phyloP scores from a whole-genome alignment of 1,140 invertebrate genomes.

The Trissolcus basalis region DNA sequence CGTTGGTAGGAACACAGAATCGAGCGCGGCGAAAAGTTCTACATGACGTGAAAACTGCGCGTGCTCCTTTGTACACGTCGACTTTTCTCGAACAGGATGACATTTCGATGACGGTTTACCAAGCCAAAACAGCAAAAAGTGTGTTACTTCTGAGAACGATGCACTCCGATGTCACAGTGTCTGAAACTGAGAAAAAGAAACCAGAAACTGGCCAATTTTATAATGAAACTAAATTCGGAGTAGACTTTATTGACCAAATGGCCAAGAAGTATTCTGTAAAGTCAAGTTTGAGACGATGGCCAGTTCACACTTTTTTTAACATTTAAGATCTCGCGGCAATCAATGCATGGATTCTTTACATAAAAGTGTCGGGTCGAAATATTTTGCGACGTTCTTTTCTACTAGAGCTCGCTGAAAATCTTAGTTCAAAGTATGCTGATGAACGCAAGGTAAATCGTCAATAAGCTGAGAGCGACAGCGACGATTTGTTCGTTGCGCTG shows the following conservation, averaged over 20 bases:
- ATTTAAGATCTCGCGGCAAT: background rate
- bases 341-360: conserved; percentile 2
- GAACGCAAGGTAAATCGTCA: conserved; percentile 4
- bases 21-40: conserved; percentile 11
- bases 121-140: background rate
- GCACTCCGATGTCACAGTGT: background rate
- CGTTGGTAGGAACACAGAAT: conserved; percentile 48
- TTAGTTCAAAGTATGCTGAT: conserved; percentile 3
- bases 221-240: conserved; percentile 1
- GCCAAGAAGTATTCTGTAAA: background rate
- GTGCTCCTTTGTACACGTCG: conserved; percentile 3
- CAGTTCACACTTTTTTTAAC: background rate
- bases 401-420: background rate
- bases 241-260: background rate
- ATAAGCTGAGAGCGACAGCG: conserved; percentile 5
- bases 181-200: background rate
- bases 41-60: background rate
- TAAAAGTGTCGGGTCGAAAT: background rate
- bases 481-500: background rate
- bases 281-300: background rate
- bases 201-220: background rate
- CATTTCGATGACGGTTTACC: conserved; percentile 2
- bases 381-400: too few relatives aligned
- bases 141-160: background rate
- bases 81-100: background rate